A percentile compares a stretch with the other conserved stretches of the same genome.
These are phyloP conservation scores for Azemiops feae DNA, from an alignment of 2,113 vertebrate genomes.

Conservation along the genomic window DNA sequence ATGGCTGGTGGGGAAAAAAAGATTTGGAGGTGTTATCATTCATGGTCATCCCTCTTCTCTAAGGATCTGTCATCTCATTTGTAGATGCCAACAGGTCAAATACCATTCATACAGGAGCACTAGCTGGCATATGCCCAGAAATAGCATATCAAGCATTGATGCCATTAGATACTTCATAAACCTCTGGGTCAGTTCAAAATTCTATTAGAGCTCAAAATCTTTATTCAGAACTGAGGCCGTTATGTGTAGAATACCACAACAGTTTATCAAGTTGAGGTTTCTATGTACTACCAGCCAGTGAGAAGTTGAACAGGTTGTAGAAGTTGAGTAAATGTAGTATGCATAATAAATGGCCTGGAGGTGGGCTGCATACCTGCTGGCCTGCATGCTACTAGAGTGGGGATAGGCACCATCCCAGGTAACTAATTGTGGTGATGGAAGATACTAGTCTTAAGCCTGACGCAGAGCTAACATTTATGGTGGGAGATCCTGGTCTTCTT, in stretches of 20 bases:
- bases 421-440: neutral
- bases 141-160: neutral
- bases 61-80: neutral
- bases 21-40: neutral
- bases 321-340: neutral
- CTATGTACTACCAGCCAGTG: neutral
- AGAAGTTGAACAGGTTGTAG: neutral
- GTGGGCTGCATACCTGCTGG: neutral
- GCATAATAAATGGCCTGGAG: neutral
- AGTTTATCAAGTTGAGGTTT: neutral
- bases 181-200: neutral
- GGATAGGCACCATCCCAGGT: neutral
- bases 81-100: neutral
- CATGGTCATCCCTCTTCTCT: neutral
- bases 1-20: neutral
- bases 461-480: neutral
- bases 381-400: neutral
- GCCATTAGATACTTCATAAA: neutral
- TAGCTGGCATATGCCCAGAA: neutral
- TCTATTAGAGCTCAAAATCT: neutral
- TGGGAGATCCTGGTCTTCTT: neutral
- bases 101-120: neutral
- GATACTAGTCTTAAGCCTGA: neutral
- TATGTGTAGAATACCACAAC: neutral
- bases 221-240: neutral